Conservation (phyloP, 1,140 invertebrate species). For the Drosophila suzukii region DNA sequence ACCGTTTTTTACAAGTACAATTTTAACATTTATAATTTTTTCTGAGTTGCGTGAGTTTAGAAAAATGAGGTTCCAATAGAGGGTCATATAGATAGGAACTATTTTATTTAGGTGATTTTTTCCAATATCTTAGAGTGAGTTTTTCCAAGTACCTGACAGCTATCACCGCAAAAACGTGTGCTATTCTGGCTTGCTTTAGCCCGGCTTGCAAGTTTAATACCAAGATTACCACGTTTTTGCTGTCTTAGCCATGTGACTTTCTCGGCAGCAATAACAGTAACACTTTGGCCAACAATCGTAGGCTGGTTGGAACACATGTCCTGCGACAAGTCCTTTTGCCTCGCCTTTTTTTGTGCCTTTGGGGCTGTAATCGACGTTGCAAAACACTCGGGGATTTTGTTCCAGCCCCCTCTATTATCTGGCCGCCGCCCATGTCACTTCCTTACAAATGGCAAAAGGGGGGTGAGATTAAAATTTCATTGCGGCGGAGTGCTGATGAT, state of each 20-base stretch:
- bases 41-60: too few species aligned
- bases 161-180: background rate
- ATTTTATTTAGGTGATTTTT: too few species aligned
- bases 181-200: background rate
- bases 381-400: background rate
- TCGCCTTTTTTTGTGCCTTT: background rate
- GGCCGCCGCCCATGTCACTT: conserved; percentile 1
- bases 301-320: conserved; percentile 31
- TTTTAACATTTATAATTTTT: too few species aligned
- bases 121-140: too few species aligned
- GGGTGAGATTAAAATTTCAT: conserved; percentile 27
- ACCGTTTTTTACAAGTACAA: too few species aligned
- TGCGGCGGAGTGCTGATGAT: conserved; percentile 5
- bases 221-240: conserved; percentile 22
- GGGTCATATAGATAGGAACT: too few species aligned
- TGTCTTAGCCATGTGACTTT: conserved; percentile 28
- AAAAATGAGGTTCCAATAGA: too few species aligned
- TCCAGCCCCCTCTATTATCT: background rate
- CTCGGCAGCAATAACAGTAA: conserved; percentile 23
- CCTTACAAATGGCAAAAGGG: background rate
- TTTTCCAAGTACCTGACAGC: background rate
- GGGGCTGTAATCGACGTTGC: conserved; percentile 20
- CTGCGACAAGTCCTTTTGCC: conserved; percentile 14
- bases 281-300: conserved; percentile 27
- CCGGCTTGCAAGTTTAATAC: conserved; percentile 3